phyloP scores from a whole-genome alignment of 2,888 invertebrate genomes.

The Folsomia candida region DNA sequence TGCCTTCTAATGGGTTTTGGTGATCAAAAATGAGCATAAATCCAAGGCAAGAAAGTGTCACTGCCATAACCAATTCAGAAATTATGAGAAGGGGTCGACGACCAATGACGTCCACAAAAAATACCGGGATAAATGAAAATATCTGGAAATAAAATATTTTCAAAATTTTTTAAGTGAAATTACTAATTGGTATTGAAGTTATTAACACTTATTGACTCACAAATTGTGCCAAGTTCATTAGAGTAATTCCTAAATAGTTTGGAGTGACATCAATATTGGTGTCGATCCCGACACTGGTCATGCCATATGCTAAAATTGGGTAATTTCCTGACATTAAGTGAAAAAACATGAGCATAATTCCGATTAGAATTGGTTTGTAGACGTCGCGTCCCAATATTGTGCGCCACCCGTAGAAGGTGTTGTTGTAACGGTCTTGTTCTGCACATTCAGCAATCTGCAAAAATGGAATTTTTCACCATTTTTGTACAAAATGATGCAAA shows the following conservation, averaged over 20 bases:
- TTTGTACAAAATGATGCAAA: too few relatives aligned
- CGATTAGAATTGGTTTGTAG: not conserved
- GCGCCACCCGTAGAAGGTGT: not conserved
- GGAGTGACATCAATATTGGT: too few relatives aligned
- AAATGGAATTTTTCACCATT: too few relatives aligned
- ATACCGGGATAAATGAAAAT: not conserved
- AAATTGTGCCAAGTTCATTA: constrained; percentile 1
- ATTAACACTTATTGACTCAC: not conserved
- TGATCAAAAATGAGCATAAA: not conserved
- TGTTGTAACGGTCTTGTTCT: not conserved
- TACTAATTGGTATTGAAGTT: too few relatives aligned
- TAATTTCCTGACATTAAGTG: not conserved
- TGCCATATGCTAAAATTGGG: not conserved
- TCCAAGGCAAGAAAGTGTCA: not conserved
- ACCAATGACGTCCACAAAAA: not conserved
- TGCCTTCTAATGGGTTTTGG: not conserved
- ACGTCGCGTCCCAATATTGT: not conserved
- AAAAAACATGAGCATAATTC: constrained; percentile 1
- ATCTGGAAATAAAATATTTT: constrained; percentile 5
- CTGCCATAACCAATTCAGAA: constrained; percentile 1
- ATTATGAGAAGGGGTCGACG: not conserved
- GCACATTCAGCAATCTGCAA: not conserved
- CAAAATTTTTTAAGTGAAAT: not conserved
- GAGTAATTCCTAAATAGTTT: not conserved
- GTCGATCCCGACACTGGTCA: not conserved